These are phyloP conservation scores for Cryptocephalus moraei DNA, from an alignment of 2,888 invertebrate genomes.

Conservation along the genomic window DNA sequence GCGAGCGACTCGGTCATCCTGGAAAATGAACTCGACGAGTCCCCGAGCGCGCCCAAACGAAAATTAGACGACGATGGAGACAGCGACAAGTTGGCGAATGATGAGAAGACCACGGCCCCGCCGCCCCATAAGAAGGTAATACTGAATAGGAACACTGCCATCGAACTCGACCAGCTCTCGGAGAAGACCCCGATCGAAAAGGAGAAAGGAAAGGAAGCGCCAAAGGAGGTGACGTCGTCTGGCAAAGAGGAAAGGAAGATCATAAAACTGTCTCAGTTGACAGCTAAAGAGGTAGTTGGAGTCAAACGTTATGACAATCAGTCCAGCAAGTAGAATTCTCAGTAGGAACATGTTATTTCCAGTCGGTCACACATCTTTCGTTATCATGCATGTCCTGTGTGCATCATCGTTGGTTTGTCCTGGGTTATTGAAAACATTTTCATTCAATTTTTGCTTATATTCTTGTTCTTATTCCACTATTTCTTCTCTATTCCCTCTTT, in stretches of 20 bases:
- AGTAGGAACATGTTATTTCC: no score
- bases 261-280: conserved; percentile 48
- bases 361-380: no score
- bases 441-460: no score
- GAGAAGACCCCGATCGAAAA: conserved; percentile 18
- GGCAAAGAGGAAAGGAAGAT: not conserved
- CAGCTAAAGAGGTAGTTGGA: conserved; percentile 45
- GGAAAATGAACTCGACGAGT: conserved; percentile 28
- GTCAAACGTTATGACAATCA: no score
- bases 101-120: conserved; percentile 23
- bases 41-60: conserved; percentile 24
- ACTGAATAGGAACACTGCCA: conserved; percentile 42
- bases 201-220: conserved; percentile 19
- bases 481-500: no score
- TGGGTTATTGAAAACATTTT: no score
- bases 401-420: no score
- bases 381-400: no score
- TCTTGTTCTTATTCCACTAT: no score
- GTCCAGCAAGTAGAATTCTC: no score
- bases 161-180: conserved; percentile 13
- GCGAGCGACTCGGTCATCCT: conserved; percentile 31
- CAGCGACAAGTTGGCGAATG: conserved; percentile 3
- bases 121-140: conserved; percentile 50
- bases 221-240: conserved; percentile 6
- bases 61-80: conserved; percentile 19